Base-by-base conservation (phyloP, 2,113 vertebrate genomes). In the Cavia porcellus region DNA sequence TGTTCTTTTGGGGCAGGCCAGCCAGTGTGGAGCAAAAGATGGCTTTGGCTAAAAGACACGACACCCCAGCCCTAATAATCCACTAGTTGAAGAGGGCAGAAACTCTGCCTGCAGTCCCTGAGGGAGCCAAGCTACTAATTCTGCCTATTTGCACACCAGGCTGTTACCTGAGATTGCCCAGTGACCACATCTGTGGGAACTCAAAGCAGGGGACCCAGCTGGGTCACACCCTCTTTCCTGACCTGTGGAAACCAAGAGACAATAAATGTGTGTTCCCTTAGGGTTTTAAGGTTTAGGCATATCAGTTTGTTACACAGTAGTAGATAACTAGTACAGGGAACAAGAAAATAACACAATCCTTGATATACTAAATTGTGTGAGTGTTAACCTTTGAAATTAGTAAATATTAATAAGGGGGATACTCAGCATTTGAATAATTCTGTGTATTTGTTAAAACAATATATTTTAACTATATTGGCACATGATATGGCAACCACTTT, bases 1-100 rank as follows among this genome's bases (percentile, higher is more conserved):
- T 93, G 12, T 3, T 45, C 17, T 38, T 13, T 13, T 1, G 10
- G 14, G 70, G 28, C 14, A 9, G 17, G 3, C 24, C 45, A 30
- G 3, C 0, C 35, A 8, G 25, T 11, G 1, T 7, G 45, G 52
- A 7, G 2, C 12, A 19, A 13, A 13, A 22, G 32, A 14, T 12
- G 1, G 7, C 35, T 19, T n/a, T 32, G 47, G 72, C 12, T 47
- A 52, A 64, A 7, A 15, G 45, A 24, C 38, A 81, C 59, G 45
- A 35, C 30, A 0, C 9, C 25, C 38, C 59, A n/a, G 30, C 3
- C 55, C 84, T 25, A 13, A 85, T 25, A 17, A 38, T 11, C 7
- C 28, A 72, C 6, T 10, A 19, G 28, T 22, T 35, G 52, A 8
- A 32, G 77, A 30, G 9, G 66, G 32, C 2, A 4, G 11, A 13